Base-by-base conservation (phyloP, 2,888 invertebrate species). In the Caenorhabditis sp. region DNA sequence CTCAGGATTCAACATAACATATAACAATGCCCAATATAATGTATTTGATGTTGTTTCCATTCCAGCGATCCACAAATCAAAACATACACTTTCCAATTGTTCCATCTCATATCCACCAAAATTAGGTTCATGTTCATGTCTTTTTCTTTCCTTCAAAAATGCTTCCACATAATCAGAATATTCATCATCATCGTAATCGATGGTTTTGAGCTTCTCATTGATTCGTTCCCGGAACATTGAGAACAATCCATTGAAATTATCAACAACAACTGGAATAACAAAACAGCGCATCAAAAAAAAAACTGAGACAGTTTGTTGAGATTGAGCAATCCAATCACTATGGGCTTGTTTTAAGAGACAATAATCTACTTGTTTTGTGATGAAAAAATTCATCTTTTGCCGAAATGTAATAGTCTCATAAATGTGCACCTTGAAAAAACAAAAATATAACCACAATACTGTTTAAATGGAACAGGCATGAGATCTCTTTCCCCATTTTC, bases 41-140 rank as follows among this genome's bases (percentile, higher is more conserved):
- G 81, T 80, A 56, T 69, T 76, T 7, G 81, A 65, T 8, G 79
- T 80, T 0, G 81, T 81, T 56, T 81, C 81, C 72, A 77, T 78
- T 50, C 81, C 81, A 21, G 81, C 81, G 0, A 76, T 60, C 81
- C 81, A 81, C 8, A 81, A 63, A 50, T 81, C 81, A 26, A 78
- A 70, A 52, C 74, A 74, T 17, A 70, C 69, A 56, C 65, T 69
- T 2, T 74, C 67, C 23, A 74, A 50, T 64, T 74, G 74, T 27
- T 60, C 67, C 63, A 74, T 67, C 70, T 70, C 70, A 59, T 31
- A 74, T 50, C 74, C 74, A 12, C 74, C 74, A 27, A 56, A 74
- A 36, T 59, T 62, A n/a, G 27, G 25, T 52, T 74, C 74, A 58
- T 74, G 26, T 54, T 77, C 72, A 43, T 70, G 70, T 53, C 76